Evolutionary conservation across 2,888 invertebrate species (phyloP).

Genomic region (Diarsia brunnea): DNA sequence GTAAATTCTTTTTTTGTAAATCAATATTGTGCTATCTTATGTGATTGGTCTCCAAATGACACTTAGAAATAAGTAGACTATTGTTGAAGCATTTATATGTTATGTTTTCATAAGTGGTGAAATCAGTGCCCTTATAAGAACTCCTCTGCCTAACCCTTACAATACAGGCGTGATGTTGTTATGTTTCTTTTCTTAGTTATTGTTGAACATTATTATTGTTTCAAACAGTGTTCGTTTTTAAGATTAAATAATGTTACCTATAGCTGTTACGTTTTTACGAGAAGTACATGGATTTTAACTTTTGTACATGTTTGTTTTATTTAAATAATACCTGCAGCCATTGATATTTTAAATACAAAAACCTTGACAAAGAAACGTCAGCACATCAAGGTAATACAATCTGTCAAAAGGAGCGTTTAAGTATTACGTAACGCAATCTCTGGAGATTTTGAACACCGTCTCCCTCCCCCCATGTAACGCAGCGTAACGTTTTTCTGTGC

Average conservation of each 20-base stretch:
- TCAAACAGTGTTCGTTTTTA: constrained; percentile 12
- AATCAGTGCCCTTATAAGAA: background rate
- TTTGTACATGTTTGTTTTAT: constrained; percentile 46
- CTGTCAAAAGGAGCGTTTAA: no score
- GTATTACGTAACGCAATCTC: no score
- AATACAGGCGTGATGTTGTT: background rate
- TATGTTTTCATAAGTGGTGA: background rate
- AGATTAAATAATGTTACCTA: constrained; percentile 51
- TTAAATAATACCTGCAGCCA: background rate
- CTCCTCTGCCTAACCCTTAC: background rate
- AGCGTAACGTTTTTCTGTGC: no score
- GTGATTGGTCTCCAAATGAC: constrained; percentile 27
- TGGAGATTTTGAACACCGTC: no score
- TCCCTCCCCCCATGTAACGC: no score
- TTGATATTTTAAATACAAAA: background rate
- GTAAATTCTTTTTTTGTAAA: background rate
- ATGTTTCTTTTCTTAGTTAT: constrained; percentile 17
- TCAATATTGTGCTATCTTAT: background rate
- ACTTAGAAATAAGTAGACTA: constrained; percentile 19
- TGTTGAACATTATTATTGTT: constrained; percentile 30
- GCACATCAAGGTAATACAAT: no score
- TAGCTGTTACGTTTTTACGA: constrained; percentile 56
- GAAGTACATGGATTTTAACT: constrained; percentile 59
- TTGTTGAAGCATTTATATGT: constrained; percentile 33
- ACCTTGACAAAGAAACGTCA: no score